phyloP scores from a whole-genome alignment of 2,113 vertebrate genomes.

The Donacobius atricapilla region DNA sequence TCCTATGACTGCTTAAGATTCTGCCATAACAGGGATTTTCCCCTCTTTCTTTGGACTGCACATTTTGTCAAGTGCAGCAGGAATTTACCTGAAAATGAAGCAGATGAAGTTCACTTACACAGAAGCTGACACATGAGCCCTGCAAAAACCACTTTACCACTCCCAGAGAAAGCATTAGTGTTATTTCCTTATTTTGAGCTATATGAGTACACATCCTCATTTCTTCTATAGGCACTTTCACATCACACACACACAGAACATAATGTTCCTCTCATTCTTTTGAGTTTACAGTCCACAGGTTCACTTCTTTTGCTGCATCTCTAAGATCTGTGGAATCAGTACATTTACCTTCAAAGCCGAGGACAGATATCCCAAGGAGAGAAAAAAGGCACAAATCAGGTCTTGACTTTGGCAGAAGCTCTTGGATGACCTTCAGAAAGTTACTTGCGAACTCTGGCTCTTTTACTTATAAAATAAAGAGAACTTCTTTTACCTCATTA shows the following conservation, averaged over 20 bases:
- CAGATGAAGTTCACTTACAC: background rate
- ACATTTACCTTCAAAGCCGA: background rate
- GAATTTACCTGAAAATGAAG: constrained; percentile 30
- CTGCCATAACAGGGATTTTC: constrained; percentile 23
- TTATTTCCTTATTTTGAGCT: constrained; percentile 37
- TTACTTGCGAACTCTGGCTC: background rate
- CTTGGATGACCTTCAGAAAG: background rate
- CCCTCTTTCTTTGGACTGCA: constrained; percentile 7
- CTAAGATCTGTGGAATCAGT: background rate
- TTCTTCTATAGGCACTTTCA: constrained; percentile 34
- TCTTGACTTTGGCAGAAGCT: background rate
- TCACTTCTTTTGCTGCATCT: background rate
- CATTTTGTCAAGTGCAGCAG: constrained; percentile 16
- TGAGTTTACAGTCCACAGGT: background rate
- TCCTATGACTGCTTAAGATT: constrained; percentile 18
- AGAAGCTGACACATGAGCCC: constrained; percentile 24
- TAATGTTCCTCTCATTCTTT: background rate
- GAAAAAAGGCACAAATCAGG: background rate
- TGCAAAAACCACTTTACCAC: constrained; percentile 34
- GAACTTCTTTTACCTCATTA: background rate
- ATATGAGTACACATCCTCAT: constrained; percentile 45
- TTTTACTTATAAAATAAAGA: background rate
- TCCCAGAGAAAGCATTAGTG: constrained; percentile 1
- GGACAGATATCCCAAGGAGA: background rate
- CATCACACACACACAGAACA: background rate